Conservation (phyloP, 2,888 invertebrate species). For the Lordiphosa fenestrarum region DNA sequence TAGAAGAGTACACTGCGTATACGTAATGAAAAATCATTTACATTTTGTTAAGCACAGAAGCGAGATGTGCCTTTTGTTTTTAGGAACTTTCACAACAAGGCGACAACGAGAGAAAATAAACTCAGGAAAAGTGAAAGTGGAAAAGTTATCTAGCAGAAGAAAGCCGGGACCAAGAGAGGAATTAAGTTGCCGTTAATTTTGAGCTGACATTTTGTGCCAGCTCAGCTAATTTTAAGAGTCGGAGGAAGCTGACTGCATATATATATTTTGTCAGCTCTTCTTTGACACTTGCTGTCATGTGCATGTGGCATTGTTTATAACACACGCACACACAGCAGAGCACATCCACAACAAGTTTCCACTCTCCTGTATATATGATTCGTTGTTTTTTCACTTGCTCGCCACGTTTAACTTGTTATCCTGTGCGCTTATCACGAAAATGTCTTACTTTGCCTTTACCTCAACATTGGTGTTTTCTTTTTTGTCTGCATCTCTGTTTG, state of each 20-base stretch:
- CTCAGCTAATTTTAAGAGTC: slow-evolving; percentile 35
- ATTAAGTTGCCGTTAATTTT: slow-evolving; percentile 12
- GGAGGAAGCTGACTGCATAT: not conserved
- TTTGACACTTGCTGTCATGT: slow-evolving; percentile 53
- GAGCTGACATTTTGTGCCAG: slow-evolving; percentile 41
- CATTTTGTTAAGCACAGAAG: slow-evolving; percentile 39
- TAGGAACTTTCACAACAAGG: slow-evolving; percentile 43
- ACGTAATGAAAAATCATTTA: slow-evolving; percentile 43
- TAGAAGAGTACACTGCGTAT: slow-evolving; percentile 22
- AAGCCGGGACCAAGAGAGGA: slow-evolving; percentile 1
- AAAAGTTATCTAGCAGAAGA: slow-evolving; percentile 16
- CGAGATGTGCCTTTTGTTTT: slow-evolving; percentile 34
- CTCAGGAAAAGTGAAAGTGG: slow-evolving; percentile 54
- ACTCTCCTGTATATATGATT: not conserved
- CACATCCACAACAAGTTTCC: no score
- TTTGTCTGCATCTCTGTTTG: slow-evolving; percentile 22
- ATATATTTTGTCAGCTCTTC: slow-evolving; percentile 39
- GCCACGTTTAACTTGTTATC: slow-evolving; percentile 64
- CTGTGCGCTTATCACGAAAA: slow-evolving; percentile 58
- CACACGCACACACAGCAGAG: slow-evolving; percentile 13
- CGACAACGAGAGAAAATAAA: slow-evolving; percentile 42
- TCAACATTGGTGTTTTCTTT: slow-evolving; percentile 2
- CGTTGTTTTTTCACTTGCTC: slow-evolving; percentile 40
- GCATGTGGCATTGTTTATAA: slow-evolving; percentile 49
- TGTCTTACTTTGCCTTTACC: slow-evolving; percentile 53